These are phyloP conservation scores for Tragopan temminckii DNA, from an alignment of 2,797 vertebrate genomes.

Conservation along the genomic window DNA sequence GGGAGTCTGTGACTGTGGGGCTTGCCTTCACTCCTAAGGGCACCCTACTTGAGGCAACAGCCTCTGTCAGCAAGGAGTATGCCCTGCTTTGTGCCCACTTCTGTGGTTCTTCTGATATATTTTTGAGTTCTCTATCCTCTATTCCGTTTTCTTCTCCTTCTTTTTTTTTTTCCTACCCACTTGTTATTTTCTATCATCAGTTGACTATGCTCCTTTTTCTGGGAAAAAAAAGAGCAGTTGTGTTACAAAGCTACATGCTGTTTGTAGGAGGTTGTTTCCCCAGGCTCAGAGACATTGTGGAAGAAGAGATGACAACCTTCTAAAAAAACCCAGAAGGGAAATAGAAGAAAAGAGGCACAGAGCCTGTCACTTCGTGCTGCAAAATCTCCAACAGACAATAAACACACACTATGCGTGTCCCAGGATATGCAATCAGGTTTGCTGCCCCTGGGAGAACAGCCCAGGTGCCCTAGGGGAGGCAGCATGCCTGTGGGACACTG, in stretches of 20 bases:
- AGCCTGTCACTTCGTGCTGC: constrained; percentile 26
- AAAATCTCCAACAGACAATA: neutral
- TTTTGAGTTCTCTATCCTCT: neutral
- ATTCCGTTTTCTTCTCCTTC: neutral
- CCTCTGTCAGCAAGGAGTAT: neutral
- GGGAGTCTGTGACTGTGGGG: rapidly evolving
- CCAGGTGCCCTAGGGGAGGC: neutral
- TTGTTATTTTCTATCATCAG: constrained; percentile 2
- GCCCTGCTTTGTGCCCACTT: neutral
- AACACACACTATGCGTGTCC: neutral
- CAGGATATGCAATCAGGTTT: neutral
- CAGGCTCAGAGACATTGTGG: constrained; percentile 27
- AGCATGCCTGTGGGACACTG: neutral
- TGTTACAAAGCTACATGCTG: constrained; percentile 31
- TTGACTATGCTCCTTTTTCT: neutral
- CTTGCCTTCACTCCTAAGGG: neutral
- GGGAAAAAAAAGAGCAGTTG: constrained; percentile 34
- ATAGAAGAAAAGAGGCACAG: neutral
- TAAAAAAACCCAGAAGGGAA: constrained; percentile 15
- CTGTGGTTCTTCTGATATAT: neutral
- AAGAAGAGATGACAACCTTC: constrained; percentile 51
- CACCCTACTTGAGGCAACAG: neutral
- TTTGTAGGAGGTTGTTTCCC: constrained; percentile 60
- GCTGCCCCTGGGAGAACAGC: neutral
- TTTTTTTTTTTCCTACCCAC: rapidly evolving